Base-by-base conservation (phyloP, 2,113 vertebrate species). In the Caretta caretta region DNA sequence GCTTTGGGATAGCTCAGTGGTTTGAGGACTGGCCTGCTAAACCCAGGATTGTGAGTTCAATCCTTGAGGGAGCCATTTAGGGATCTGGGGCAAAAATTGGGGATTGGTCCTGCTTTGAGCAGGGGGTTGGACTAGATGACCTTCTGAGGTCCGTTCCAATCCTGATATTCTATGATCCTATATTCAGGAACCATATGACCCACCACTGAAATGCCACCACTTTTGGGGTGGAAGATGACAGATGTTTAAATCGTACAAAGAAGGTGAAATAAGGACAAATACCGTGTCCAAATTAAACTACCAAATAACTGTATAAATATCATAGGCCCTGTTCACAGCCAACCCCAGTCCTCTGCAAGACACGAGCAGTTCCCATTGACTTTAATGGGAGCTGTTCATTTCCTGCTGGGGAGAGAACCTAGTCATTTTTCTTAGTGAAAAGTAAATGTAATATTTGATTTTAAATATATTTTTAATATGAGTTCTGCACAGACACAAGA, bases 401-500 rank as follows among this genome's bases (percentile, higher is more conserved):
- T 20, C 65, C n/a, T 72, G 65, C 35, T 38, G 65, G 9, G 17
- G 65, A 46, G 51, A 62, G 54, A 90, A 53, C 79, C 50, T 84
- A 57, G 22, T n/a, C 50, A 86, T n/a, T 93, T 76, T n/a, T 89
- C 54, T 17, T 38, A 9, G 54, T 46, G 49, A 4, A 78, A 54
- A 76, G 46, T 81, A 80, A 79, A 7, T 8, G 2, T 81, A 95
- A 16, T 82, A 31, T 93, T 96, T 94, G 83, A 87, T 80, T 50
- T 80, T 35, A 50, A 80, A 49, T 80, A 50, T 80, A 95, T 95
- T 80, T 90, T 93, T 95, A 86, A 27, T 91, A 53, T 86, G 90
- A 88, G 62, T 88, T 75, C 82, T 90, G 31, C 83, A 95, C 3
- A 95, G 94, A 94, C 20, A 96, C 25, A 96, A 89, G 78, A 93